A percentile compares a stretch with the other conserved stretches of the same genome.
Evolutionary conservation across 1,140 invertebrate genomes (phyloP).

Genomic region (Temnothorax curvispinosus): DNA sequence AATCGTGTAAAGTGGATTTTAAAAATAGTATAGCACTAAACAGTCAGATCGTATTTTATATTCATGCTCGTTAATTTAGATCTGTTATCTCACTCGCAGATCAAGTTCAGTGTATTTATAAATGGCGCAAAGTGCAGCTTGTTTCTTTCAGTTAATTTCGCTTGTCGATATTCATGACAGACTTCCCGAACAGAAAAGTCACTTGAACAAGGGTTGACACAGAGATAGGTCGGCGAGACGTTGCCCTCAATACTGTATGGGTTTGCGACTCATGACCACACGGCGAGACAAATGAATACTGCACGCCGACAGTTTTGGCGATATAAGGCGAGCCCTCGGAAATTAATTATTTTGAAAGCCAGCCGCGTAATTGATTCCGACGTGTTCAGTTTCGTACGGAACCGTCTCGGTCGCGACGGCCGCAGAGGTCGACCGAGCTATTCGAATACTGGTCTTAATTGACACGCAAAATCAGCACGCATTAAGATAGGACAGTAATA

Average conservation of each 20-base stretch:
- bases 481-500: conserved; percentile 5
- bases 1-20: neutral
- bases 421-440: neutral
- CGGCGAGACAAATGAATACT: conserved; percentile 58
- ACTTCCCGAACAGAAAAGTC: neutral
- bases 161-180: conserved; percentile 4
- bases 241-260: conserved; percentile 23
- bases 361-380: conserved; percentile 65
- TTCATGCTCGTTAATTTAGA: neutral
- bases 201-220: neutral
- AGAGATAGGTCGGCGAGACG: neutral
- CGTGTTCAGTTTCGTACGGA: conserved; percentile 61
- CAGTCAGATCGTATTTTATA: neutral
- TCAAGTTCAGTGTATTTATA: conserved; percentile 10
- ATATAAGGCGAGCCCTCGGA: conserved; percentile 7
- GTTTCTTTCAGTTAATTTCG: conserved; percentile 18
- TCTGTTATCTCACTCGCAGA: neutral
- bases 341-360: conserved; percentile 64
- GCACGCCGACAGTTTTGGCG: conserved; percentile 3
- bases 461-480: conserved; percentile 44
- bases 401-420: neutral
- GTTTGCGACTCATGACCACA: conserved; percentile 21
- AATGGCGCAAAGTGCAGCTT: neutral
- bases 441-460: conserved; percentile 54
- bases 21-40: neutral